A percentile compares a stretch with the other conserved stretches of the same genome.
These are phyloP conservation scores for Hemitrygon akajei DNA, from an alignment of 2,797 vertebrate species.

Conservation along the genomic window DNA sequence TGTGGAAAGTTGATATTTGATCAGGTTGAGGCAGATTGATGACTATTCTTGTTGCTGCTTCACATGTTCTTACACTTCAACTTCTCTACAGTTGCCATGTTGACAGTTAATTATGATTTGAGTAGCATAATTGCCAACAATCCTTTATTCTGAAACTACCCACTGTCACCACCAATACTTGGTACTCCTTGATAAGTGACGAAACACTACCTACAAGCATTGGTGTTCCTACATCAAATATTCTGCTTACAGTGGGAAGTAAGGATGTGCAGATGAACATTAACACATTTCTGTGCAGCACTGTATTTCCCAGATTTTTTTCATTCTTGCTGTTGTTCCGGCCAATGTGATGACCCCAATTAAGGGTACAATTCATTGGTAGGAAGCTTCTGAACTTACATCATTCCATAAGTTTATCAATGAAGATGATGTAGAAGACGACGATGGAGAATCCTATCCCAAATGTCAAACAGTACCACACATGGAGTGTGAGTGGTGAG, in stretches of 20 bases:
- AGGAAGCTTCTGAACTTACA: conserved; percentile 75
- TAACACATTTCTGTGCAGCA: conserved; percentile 48
- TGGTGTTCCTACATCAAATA: neutral
- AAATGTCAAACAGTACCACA: conserved; percentile 63
- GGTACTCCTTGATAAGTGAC: neutral
- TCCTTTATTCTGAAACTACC: neutral
- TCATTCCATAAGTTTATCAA: conserved; percentile 97
- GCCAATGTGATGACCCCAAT: conserved; percentile 46
- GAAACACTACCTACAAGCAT: neutral
- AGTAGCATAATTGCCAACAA: neutral
- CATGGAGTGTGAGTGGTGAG: conserved; percentile 41
- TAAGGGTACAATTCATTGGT: conserved; percentile 50
- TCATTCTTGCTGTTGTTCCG: conserved; percentile 42
- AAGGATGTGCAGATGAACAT: neutral
- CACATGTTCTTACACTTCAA: neutral
- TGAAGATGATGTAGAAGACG: conserved; percentile 82
- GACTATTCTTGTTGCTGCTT: neutral
- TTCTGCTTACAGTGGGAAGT: neutral
- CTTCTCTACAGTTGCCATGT: neutral
- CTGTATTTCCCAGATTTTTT: conserved; percentile 49
- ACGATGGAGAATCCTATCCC: conserved; percentile 90
- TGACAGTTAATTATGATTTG: too few relatives aligned
- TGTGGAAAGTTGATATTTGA: neutral
- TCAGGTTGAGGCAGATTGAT: neutral
- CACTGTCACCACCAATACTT: neutral